phyloP scores from a whole-genome alignment of 2,113 vertebrate species.

The Typhlomys cinereus region DNA sequence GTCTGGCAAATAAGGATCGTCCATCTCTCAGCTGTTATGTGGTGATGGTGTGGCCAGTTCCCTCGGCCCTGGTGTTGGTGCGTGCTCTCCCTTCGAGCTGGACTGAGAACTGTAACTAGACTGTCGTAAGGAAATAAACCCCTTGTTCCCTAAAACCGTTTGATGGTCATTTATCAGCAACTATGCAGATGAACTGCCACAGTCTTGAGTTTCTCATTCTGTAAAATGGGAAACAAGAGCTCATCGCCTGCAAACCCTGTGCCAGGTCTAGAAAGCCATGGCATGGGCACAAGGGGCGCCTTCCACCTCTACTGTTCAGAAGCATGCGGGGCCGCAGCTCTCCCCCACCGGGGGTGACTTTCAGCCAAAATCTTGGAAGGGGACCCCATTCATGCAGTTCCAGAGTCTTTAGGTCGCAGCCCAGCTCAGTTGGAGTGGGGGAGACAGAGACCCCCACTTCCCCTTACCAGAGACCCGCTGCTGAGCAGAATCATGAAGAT shows the following conservation, averaged over 20 bases:
- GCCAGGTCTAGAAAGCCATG: not conserved
- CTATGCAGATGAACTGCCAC: too few relatives aligned
- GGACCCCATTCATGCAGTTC: too few relatives aligned
- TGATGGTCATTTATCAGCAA: too few relatives aligned
- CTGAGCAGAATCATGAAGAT: conserved; percentile 99
- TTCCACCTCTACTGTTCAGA: not conserved
- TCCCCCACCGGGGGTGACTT: not conserved
- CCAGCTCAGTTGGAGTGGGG: not conserved
- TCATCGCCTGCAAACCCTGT: not conserved
- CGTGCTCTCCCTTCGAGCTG: too few relatives aligned
- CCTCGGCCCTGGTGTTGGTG: too few relatives aligned
- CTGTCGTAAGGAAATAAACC: too few relatives aligned
- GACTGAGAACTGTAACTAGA: too few relatives aligned
- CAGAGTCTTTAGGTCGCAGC: too few relatives aligned
- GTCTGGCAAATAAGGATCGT: too few relatives aligned
- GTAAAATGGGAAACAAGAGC: not conserved
- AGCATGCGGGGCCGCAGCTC: not conserved
- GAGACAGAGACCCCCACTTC: not conserved
- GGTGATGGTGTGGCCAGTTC: too few relatives aligned
- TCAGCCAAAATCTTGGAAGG: not conserved
- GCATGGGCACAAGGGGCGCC: fast-evolving
- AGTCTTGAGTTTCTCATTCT: not conserved
- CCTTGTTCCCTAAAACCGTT: too few relatives aligned
- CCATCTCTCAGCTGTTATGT: too few relatives aligned
- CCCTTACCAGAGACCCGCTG: conserved; percentile 93